These are phyloP conservation scores for Andrena trimmerana DNA, from an alignment of 2,888 invertebrate species.

Conservation along the genomic window DNA sequence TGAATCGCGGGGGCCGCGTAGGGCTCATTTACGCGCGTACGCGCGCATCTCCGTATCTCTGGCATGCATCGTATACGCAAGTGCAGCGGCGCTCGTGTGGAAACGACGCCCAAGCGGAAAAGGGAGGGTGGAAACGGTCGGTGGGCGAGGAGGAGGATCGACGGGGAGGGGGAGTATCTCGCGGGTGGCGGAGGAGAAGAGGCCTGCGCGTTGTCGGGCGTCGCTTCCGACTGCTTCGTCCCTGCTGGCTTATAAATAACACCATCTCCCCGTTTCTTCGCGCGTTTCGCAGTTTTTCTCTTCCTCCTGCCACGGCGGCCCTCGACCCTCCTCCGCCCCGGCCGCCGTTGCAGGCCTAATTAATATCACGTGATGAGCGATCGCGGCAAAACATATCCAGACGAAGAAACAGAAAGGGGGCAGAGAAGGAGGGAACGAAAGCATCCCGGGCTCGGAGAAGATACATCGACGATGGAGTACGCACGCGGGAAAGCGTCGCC, in stretches of 20 bases:
- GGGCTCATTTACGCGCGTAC: constrained; percentile 73
- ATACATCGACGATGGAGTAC: not conserved
- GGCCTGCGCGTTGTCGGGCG: constrained; percentile 48
- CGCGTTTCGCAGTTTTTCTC: constrained; percentile 77
- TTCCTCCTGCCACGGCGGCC: constrained; percentile 36
- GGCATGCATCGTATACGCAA: constrained; percentile 76
- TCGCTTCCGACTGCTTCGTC: constrained; percentile 69
- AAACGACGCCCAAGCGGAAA: constrained; percentile 21
- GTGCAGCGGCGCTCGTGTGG: constrained; percentile 48
- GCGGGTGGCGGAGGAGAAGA: constrained; percentile 22
- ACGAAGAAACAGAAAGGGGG: constrained; percentile 26
- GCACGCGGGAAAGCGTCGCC: constrained; percentile 1
- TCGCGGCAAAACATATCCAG: constrained; percentile 74
- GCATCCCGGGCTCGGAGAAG: constrained; percentile 7
- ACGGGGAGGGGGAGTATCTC: not conserved
- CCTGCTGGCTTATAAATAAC: constrained; percentile 82
- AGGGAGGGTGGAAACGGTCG: constrained; percentile 20
- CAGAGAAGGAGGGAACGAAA: constrained; percentile 21
- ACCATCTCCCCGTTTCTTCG: constrained; percentile 82
- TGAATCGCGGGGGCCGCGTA: constrained; percentile 52
- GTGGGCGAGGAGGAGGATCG: constrained; percentile 7
- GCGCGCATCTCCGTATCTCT: constrained; percentile 72
- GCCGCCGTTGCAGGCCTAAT: constrained; percentile 78
- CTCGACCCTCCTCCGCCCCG: constrained; percentile 32
- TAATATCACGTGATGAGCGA: constrained; percentile 84